phyloP scores from a whole-genome alignment of 2,888 invertebrate genomes.

The Acanthosepion lycidas region DNA sequence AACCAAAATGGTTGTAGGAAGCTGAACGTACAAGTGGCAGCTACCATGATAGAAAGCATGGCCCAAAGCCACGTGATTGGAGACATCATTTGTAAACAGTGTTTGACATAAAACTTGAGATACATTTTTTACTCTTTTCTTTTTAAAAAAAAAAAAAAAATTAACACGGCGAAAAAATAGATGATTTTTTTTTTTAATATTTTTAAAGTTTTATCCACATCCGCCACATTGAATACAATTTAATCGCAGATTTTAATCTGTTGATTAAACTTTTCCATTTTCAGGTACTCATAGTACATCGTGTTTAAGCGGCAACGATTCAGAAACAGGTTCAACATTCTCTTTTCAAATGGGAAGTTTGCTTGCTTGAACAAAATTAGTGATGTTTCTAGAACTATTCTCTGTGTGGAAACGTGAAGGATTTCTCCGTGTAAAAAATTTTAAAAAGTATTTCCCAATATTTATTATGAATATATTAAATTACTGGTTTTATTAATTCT shows the following conservation, averaged over 20 bases:
- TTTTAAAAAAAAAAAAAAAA: no score
- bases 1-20: constrained; percentile 75
- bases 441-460: no score
- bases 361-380: no score
- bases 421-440: no score
- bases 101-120: neutral
- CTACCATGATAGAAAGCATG: constrained; percentile 72
- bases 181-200: no score
- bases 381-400: no score
- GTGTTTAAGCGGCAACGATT: neutral
- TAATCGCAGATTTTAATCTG: neutral
- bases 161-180: neutral
- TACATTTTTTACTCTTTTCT: neutral
- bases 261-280: neutral
- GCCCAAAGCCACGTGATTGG: constrained; percentile 71
- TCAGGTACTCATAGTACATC: neutral
- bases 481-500: no score
- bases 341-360: no score
- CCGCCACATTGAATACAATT: neutral
- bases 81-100: constrained; percentile 51
- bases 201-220: no score
- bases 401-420: no score
- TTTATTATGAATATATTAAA: no score
- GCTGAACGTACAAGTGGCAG: constrained; percentile 72
- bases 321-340: no score